Base-by-base conservation (phyloP, 2,797 vertebrate genomes). In the Nyctalus aviator region DNA sequence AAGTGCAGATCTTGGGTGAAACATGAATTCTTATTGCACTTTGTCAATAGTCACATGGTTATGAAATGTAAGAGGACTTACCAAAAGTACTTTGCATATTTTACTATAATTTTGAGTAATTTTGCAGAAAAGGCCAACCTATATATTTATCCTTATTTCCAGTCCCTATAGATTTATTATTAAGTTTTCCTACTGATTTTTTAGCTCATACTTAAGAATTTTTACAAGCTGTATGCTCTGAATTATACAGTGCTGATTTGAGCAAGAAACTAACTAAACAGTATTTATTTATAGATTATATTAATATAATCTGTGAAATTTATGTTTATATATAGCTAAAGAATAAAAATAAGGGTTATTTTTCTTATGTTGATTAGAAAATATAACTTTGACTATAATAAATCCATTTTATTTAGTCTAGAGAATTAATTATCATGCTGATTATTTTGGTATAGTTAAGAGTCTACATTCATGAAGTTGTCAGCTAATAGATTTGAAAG, bases 271-370 rank as follows among this genome's bases (percentile, higher is more conserved):
- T 75, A 48, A 11, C 44, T 66, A 84, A 35, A 41, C 0, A 76
- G 30, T 15, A 21, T 90, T 92, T 95, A 44, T 18, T 48, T 86
- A 78, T 41, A 91, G 23, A 75, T 75, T 53, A 79, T 76, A 57
- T 7, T 85, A 72, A 73, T 73, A 14, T 20, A 72, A 6, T 17
- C 25, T 59, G 8, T 48, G 37, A 71, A 84, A 41, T 12, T 89
- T 41, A 81, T 69, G 3, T 68, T 88, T 27, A 55, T 4, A 62
- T 30, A 8, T n/a, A 69, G 15, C 3, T 72, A 87, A 71, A 72
- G 50, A 91, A 88, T 46, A 59, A 95, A 83, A 83, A 6, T 64
- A 55, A 35, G 30, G 4, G 1, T 1, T 82, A 21, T 62, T 72
- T 94, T 14, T 77, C 21, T 77, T 48, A 78, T 15, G 12, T 83